Evolutionary conservation across 2,888 invertebrate species (phyloP).

Genomic region (Melanargia galathea): DNA sequence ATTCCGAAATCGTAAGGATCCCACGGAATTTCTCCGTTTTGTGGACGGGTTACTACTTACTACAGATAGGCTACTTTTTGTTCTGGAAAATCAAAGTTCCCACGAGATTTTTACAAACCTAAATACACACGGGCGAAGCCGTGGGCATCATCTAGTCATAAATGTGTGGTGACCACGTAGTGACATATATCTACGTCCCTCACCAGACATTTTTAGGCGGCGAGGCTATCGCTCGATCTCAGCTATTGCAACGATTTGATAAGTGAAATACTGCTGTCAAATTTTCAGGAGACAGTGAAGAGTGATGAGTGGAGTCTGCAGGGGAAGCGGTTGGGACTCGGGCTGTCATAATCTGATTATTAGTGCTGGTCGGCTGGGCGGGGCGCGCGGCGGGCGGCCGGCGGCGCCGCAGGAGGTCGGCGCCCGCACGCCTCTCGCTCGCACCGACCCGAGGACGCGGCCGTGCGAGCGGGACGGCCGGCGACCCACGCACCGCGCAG

Average conservation of each 20-base stretch:
- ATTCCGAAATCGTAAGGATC: no score
- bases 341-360: constrained; percentile 82
- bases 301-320: constrained; percentile 62
- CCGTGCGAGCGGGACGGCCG: constrained; percentile 51
- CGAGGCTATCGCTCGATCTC: constrained; percentile 35
- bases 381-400: constrained; percentile 75
- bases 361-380: constrained; percentile 73
- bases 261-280: constrained; percentile 59
- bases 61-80: no score
- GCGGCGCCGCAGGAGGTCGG: constrained; percentile 77
- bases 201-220: constrained; percentile 6
- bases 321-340: constrained; percentile 60
- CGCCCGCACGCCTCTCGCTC: constrained; percentile 73
- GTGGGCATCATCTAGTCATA: no score
- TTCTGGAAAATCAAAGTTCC: no score
- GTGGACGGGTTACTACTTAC: no score
- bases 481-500: constrained; percentile 64
- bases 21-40: no score
- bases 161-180: no score
- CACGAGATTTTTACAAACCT: no score
- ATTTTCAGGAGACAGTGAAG: constrained; percentile 61
- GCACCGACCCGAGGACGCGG: constrained; percentile 43
- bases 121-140: no score
- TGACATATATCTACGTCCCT: not conserved
- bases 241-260: constrained; percentile 37